phyloP scores from a whole-genome alignment of 2,797 vertebrate species.

The Sciurus vulgaris region DNA sequence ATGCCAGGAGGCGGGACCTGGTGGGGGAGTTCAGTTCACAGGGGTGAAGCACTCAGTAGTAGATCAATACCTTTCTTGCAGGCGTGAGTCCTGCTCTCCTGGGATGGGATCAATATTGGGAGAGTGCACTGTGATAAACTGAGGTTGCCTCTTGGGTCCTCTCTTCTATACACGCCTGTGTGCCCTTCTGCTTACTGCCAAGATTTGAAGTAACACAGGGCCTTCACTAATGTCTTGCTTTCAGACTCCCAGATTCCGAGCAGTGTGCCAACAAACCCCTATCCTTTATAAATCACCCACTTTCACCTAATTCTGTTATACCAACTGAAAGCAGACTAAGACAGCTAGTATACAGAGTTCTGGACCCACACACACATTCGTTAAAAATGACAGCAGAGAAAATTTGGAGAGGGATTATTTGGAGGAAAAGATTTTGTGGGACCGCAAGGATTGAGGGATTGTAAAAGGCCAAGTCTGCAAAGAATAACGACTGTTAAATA shows the following conservation, averaged over 20 bases:
- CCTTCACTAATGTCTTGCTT: background rate
- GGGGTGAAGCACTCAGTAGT: background rate
- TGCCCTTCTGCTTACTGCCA: background rate
- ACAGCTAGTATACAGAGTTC: background rate
- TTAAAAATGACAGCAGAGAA: constrained; percentile 62
- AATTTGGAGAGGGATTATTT: constrained; percentile 13
- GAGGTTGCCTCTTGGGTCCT: background rate
- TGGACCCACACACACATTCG: background rate
- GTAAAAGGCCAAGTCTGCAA: background rate
- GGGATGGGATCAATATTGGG: background rate
- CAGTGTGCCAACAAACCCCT: background rate
- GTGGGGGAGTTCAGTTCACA: background rate
- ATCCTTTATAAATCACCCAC: background rate
- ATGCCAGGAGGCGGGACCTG: background rate
- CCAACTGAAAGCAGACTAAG: background rate
- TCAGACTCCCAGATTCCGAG: background rate
- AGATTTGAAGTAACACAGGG: background rate
- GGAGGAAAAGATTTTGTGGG: constrained; percentile 38
- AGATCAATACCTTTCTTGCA: background rate
- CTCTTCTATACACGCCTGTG: background rate
- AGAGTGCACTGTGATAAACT: background rate
- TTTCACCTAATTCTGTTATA: background rate
- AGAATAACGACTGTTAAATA: constrained; percentile 33
- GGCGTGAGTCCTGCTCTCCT: background rate
- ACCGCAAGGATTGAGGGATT: background rate